These are phyloP conservation scores for Epinephelus moara DNA, from an alignment of 2,113 vertebrate species.

Conservation along the genomic window DNA sequence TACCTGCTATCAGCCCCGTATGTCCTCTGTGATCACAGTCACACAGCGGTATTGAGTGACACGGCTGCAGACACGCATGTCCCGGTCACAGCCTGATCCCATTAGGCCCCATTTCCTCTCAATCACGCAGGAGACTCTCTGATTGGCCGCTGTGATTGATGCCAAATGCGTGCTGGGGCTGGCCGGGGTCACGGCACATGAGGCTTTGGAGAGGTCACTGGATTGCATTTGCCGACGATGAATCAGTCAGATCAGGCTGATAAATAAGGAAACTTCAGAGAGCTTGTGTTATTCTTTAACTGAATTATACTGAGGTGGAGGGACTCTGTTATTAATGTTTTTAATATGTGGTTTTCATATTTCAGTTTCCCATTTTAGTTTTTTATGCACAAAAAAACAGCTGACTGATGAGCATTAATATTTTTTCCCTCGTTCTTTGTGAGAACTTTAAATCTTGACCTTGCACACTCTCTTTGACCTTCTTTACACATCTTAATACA, in stretches of 20 bases:
- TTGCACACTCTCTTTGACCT: background rate
- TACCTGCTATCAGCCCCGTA: constrained; percentile 62
- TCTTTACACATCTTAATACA: background rate
- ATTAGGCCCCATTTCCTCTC: constrained; percentile 83
- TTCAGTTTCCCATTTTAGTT: background rate
- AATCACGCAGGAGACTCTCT: constrained; percentile 66
- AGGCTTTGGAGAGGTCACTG: constrained; percentile 64
- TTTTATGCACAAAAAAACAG: background rate
- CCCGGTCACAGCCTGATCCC: constrained; percentile 78
- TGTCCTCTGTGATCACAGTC: constrained; percentile 67
- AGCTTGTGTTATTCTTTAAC: constrained; percentile 15
- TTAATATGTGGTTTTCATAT: constrained; percentile 31
- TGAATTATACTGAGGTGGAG: constrained; percentile 6
- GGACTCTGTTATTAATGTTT: constrained; percentile 14
- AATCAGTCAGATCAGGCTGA: constrained; percentile 45
- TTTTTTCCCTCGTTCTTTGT: background rate
- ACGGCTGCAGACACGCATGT: constrained; percentile 56
- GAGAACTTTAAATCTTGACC: background rate
- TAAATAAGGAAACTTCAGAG: constrained; percentile 35
- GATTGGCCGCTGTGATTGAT: constrained; percentile 80
- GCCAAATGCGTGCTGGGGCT: constrained; percentile 53
- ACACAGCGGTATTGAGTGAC: constrained; percentile 67
- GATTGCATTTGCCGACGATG: constrained; percentile 48
- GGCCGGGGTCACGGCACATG: constrained; percentile 26
- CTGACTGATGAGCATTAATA: background rate